Base-by-base conservation (phyloP, 1,140 invertebrate species). In the Pseudomyrmex flavicornis region DNA sequence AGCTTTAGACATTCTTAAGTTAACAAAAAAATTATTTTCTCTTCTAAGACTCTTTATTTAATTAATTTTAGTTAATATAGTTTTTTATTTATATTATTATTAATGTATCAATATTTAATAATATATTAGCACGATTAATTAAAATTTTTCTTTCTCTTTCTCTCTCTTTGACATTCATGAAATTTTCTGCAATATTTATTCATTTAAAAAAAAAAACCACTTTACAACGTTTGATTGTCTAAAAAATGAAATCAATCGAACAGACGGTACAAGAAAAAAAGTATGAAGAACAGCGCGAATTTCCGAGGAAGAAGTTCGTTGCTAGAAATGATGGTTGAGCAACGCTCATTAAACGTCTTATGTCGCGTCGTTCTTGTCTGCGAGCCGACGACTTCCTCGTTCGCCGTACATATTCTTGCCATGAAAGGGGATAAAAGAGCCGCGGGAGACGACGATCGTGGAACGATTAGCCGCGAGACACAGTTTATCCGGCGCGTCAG, bases 401-500 rank as follows among this genome's bases (percentile, higher is more conserved):
- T 80, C 76, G 20, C 76, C 76, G 59, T 72, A 80, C 35, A 35
- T 80, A 80, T 46, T 59, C 44, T 76, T 65, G 48, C 76, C 76
- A 59, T 72, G 62, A 75, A 88, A 87, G 44, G 69, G 58, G 82
- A 44, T 84, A 63, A 76, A 58, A 62, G 35, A 35, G 35, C 35
- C 35, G 58, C 8, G 58, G 58, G 72, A 72, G 82, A 88, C 87
- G 86, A 88, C 63, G 86, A 88, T 88, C 86, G 52, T 62, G 85
- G 69, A 54, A 79, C 82, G 86, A 88, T 88, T 88, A 88, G 86
- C 85, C 56, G 35, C 35, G 65, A 65, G 86, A 87, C 86, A 88
- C 85, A 83, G 82, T 52, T 70, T 70, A 50, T 17, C 76, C 10
- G 54, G 44, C n/a, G 35, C 20, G 65, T 20, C 35, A 84, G 65